Base-by-base conservation (phyloP, 2,888 invertebrate species). In the Escarpia spicata region DNA sequence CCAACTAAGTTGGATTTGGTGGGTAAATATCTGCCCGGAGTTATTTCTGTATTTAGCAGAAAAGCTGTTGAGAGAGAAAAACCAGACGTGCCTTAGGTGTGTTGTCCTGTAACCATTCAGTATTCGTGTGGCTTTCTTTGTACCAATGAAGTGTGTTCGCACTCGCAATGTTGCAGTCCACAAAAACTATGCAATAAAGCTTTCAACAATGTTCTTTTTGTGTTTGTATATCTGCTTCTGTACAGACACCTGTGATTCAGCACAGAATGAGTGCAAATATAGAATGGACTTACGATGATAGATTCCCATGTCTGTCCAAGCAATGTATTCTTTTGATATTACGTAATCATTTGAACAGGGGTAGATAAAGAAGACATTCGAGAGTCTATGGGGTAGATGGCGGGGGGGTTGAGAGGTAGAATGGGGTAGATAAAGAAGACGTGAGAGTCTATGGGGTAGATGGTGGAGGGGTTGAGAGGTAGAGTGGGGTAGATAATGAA, bases 121-220 rank as follows among this genome's bases (percentile, higher is more conserved):
- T 60, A 60, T 60, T 60, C 15, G 19, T 60, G 60, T 60, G 60
- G 60, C 19, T 60, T 60, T 60, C 60, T 60, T 26, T 60, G 60
- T 26, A 60, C 19, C 60, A 60, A 60, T 60, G 60, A 60, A 19
- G 60, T 60, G 60, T 10, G 8, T 60, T 15, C 9, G 60, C 60
- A 60, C 60, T 60, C 60, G 60, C 60, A 60, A 19, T 60, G 60
- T 60, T 60, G 60, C 60, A 60, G 60, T 60, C 60, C 60, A 60
- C 60, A 60, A 60, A 60, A 60, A 60, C 60, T 60, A 60, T 60
- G 60, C 60, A 60, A 60, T 60, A 60, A 60, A 60, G 60, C 60
- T 60, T 60, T 60, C 60, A 60, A 4, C 60, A 60, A 60, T 60
- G 60, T 60, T 60, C 26, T 60, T 26, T 60, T 60, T 3, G 60